A percentile compares a stretch with the other conserved stretches of the same genome.
These are phyloP conservation scores for Catharus ustulatus DNA, from an alignment of 2,797 vertebrate genomes.

Conservation along the genomic window DNA sequence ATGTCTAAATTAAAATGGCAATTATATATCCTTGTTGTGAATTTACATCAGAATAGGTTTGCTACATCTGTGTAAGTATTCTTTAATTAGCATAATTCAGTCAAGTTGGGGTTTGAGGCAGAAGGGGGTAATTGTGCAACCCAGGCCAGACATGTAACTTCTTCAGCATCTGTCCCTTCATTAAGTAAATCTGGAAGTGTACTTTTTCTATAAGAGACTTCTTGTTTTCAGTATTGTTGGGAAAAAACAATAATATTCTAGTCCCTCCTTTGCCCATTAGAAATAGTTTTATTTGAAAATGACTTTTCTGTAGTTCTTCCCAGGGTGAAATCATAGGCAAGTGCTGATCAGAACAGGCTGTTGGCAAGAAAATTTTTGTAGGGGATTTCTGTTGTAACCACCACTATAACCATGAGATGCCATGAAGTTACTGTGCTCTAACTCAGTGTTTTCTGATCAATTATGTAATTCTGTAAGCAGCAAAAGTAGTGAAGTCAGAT, in stretches of 20 bases:
- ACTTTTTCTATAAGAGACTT: neutral
- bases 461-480: neutral
- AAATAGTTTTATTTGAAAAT: neutral
- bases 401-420: neutral
- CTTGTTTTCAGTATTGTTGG: neutral
- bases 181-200: neutral
- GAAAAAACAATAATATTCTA: neutral
- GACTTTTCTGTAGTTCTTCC: neutral
- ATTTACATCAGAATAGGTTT: neutral
- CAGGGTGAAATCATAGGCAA: neutral
- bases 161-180: neutral
- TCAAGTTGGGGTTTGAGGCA: neutral
- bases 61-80: neutral
- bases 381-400: neutral
- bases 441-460: neutral
- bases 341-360: neutral
- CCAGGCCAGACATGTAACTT: neutral
- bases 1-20: neutral
- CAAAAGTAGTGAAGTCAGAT: neutral
- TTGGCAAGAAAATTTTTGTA: neutral
- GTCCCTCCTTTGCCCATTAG: neutral
- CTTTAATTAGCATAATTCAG: neutral
- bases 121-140: neutral
- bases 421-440: neutral
- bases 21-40: neutral